These are phyloP conservation scores for Percopsis transmontana DNA, from an alignment of 2,113 vertebrate genomes.

Conservation along the genomic window DNA sequence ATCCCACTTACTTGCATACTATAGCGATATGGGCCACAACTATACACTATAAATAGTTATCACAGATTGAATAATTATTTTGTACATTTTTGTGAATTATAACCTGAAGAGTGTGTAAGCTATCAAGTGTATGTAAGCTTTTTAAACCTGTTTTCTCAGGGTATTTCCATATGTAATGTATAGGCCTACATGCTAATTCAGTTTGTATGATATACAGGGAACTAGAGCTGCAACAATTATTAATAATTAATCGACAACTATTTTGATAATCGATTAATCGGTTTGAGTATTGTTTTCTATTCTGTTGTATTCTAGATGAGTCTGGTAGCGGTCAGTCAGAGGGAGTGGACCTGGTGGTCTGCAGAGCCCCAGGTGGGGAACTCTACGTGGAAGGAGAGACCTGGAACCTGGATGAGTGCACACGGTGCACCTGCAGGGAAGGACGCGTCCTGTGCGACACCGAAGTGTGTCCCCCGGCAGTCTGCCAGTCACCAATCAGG, in stretches of 20 bases:
- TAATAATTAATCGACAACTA: no score
- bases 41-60: neutral
- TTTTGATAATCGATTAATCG: no score
- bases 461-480: conserved; percentile 79
- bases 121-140: no score
- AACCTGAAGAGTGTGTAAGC: no score
- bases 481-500: conserved; percentile 75
- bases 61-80: neutral
- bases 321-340: conserved; percentile 79
- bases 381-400: conserved; percentile 83
- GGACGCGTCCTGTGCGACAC: conserved; percentile 81
- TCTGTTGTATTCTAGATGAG: conserved; percentile 69
- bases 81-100: neutral
- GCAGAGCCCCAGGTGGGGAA: conserved; percentile 78
- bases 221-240: no score
- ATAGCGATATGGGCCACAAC: no score
- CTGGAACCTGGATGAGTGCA: conserved; percentile 84
- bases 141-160: no score
- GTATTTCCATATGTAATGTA: no score
- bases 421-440: conserved; percentile 79
- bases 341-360: conserved; percentile 80
- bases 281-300: no score
- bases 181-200: no score
- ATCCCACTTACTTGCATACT: no score
- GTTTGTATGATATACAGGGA: no score